Conservation (phyloP, 2,113 vertebrate genomes). For the Platichthys flesus region DNA sequence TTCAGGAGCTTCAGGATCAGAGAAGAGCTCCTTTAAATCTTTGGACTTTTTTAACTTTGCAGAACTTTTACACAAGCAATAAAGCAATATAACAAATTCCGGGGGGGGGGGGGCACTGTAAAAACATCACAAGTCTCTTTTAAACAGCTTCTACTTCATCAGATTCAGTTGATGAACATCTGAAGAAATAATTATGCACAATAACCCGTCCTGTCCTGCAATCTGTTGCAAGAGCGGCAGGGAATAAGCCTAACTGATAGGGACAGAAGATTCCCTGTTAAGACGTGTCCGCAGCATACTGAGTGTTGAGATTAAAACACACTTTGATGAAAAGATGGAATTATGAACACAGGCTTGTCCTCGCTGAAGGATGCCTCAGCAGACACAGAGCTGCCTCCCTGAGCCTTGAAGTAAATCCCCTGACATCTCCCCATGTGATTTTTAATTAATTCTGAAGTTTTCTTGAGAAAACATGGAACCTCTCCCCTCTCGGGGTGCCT, state of each 20-base stretch:
- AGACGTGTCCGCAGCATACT: slow-evolving; percentile 63
- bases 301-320: slow-evolving; percentile 76
- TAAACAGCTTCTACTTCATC: not conserved
- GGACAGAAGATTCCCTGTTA: slow-evolving; percentile 63
- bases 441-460: slow-evolving; percentile 80
- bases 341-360: slow-evolving; percentile 71
- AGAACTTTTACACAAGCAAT: no score
- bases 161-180: not conserved
- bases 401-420: slow-evolving; percentile 78
- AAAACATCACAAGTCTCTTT: no score
- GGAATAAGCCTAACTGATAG: slow-evolving; percentile 61
- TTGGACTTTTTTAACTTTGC: no score
- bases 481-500: slow-evolving; percentile 50
- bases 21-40: no score
- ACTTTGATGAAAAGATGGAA: slow-evolving; percentile 83
- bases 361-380: slow-evolving; percentile 65
- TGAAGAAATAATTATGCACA: slow-evolving; percentile 49
- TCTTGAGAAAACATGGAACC: slow-evolving; percentile 63
- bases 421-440: slow-evolving; percentile 77
- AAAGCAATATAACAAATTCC: no score
- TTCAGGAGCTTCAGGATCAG: no score
- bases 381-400: slow-evolving; percentile 58
- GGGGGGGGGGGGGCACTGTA: no score
- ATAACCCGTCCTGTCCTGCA: slow-evolving; percentile 32
- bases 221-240: slow-evolving; percentile 35